Conservation (phyloP, 2,797 vertebrate genomes). For the Jordanella pulchra region DNA sequence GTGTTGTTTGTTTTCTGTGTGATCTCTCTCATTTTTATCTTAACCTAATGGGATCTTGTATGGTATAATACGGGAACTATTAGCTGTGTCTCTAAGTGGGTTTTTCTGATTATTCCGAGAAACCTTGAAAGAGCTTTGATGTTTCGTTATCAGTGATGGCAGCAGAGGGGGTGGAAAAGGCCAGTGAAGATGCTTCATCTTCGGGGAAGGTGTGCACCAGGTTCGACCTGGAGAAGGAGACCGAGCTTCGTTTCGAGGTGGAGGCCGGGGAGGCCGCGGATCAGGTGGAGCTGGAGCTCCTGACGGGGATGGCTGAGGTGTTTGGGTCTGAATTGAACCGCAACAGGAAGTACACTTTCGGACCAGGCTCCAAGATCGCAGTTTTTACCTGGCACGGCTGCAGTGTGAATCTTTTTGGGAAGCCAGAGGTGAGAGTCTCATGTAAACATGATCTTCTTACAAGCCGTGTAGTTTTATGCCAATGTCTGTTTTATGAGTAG, state of each 20-base stretch:
- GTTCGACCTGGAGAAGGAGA: slow-evolving; percentile 95
- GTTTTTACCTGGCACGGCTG: slow-evolving; percentile 99
- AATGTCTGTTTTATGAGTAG: neutral
- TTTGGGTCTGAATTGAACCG: slow-evolving; percentile 96
- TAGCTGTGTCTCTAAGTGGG: too few relatives aligned
- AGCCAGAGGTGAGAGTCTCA: slow-evolving; percentile 84
- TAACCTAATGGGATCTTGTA: neutral
- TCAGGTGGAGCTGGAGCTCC: slow-evolving; percentile 89
- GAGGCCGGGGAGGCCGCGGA: slow-evolving; percentile 84
- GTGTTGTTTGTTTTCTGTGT: neutral
- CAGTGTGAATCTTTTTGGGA: slow-evolving; percentile 89
- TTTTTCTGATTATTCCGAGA: neutral
- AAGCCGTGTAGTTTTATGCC: neutral
- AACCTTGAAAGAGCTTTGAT: neutral
- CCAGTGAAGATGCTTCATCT: slow-evolving; percentile 70
- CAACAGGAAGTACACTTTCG: slow-evolving; percentile 96
- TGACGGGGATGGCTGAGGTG: slow-evolving; percentile 92
- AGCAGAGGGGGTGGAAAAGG: slow-evolving; percentile 74
- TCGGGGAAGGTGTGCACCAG: slow-evolving; percentile 69
- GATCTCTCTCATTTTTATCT: neutral
- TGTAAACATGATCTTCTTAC: neutral
- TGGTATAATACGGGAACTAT: neutral
- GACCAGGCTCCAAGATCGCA: slow-evolving; percentile 92
- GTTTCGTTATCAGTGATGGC: slow-evolving; percentile 67
- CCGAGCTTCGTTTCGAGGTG: slow-evolving; percentile 95